Evolutionary conservation across 1,140 invertebrate genomes (phyloP).

Genomic region (Lasioglossum baleicum): DNA sequence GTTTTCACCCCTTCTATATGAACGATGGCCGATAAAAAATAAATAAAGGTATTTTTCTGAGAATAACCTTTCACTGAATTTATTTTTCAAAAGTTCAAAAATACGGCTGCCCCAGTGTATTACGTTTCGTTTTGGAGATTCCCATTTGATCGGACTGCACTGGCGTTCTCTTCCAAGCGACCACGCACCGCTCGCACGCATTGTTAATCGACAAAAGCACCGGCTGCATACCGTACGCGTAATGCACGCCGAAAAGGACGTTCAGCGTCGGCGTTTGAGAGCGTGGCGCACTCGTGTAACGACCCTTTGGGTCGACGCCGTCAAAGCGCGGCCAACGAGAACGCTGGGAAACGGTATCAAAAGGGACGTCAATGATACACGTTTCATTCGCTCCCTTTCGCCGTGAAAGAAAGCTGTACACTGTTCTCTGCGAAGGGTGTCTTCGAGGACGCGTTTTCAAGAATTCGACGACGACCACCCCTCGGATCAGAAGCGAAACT

Average conservation of each 20-base stretch:
- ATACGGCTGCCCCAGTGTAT: no score
- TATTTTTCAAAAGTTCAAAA: no score
- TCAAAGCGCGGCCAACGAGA: conserved; percentile 16
- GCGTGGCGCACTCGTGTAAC: conserved; percentile 12
- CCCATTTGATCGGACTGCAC: not conserved
- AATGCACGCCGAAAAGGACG: conserved; percentile 34
- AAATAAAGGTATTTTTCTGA: no score
- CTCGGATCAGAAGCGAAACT: no score
- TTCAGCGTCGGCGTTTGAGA: conserved; percentile 27
- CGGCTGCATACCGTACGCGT: conserved; percentile 14
- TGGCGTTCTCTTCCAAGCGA: not conserved
- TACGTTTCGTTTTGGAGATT: not conserved
- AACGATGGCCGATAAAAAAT: no score
- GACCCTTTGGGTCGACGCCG: conserved; percentile 15
- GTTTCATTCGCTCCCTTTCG: not conserved
- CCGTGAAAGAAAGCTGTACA: not conserved
- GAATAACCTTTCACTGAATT: no score
- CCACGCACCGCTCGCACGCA: conserved; percentile 27
- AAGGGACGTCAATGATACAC: conserved; percentile 12
- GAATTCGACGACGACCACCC: not conserved
- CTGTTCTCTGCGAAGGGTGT: not conserved
- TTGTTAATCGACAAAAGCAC: conserved; percentile 34
- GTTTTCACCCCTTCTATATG: no score
- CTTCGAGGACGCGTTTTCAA: not conserved
- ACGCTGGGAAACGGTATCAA: not conserved